Evolutionary conservation across 2,113 vertebrate species (phyloP).

Genomic region (Thinocorus orbignyianus): DNA sequence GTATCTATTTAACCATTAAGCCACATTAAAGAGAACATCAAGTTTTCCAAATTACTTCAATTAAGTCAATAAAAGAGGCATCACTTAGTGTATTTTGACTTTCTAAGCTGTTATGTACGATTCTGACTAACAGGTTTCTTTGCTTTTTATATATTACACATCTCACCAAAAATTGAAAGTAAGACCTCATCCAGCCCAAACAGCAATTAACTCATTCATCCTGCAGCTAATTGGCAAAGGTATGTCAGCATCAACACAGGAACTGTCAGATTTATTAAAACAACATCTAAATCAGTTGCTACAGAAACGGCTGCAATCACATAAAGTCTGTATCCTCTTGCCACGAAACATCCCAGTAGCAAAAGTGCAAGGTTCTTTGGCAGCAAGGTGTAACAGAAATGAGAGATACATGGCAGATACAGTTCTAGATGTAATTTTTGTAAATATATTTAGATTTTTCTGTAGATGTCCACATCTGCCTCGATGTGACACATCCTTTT

Average conservation of each 20-base stretch:
- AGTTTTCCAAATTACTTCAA: background rate
- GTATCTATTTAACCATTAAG: background rate
- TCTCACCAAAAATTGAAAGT: background rate
- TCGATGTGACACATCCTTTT: background rate
- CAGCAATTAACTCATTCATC: background rate
- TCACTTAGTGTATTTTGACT: background rate
- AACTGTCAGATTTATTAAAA: background rate
- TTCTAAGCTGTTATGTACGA: background rate
- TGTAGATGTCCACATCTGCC: background rate
- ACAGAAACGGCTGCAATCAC: background rate
- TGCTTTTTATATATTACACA: background rate
- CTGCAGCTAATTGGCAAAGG: background rate
- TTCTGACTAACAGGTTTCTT: background rate
- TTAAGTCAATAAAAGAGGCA: background rate
- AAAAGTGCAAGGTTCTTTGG: background rate
- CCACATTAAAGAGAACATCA: background rate
- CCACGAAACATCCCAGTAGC: fast-evolving
- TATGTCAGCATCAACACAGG: background rate
- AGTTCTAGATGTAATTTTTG: background rate
- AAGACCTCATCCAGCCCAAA: background rate
- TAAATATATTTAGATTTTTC: background rate
- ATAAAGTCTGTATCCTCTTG: background rate
- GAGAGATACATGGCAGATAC: background rate
- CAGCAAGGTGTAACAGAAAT: background rate
- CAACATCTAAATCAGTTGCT: background rate